Evolutionary conservation across 92 coral and sea anemone genomes (phyloP).

Genomic region (Siderastrea radians): DNA sequence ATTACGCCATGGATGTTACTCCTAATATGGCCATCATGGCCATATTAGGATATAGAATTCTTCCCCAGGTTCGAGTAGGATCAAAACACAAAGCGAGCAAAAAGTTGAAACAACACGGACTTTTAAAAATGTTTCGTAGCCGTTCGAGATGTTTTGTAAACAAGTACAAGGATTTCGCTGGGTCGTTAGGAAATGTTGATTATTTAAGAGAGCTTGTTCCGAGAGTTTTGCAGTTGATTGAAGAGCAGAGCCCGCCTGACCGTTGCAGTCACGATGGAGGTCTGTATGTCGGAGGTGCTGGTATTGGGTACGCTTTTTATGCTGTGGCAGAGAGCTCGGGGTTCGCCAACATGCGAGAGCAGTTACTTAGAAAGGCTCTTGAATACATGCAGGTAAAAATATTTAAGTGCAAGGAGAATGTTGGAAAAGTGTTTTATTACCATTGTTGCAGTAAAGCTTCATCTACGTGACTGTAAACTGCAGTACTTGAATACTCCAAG

Average conservation of each 20-base stretch:
- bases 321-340: conserved; percentile 74
- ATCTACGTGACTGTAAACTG: too few relatives aligned
- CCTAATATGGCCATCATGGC: conserved; percentile 30
- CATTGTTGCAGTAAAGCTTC: too few relatives aligned
- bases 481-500: too few relatives aligned
- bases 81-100: neutral
- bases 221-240: conserved; percentile 64
- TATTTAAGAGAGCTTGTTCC: conserved; percentile 75
- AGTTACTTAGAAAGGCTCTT: conserved; percentile 73
- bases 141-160: conserved; percentile 77
- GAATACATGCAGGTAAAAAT: conserved; percentile 81
- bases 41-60: conserved; percentile 3
- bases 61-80: too few relatives aligned
- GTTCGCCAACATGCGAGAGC: conserved; percentile 70
- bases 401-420: neutral
- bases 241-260: conserved; percentile 71
- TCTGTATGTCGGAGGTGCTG: conserved; percentile 90
- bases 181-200: conserved; percentile 71
- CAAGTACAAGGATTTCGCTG: conserved; percentile 72
- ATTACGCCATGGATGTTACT: neutral
- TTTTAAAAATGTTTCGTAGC: conserved; percentile 41
- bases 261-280: conserved; percentile 88
- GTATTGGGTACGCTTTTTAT: conserved; percentile 84
- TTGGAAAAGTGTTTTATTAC: too few relatives aligned
- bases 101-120: neutral